Base-by-base conservation (phyloP, 2,888 invertebrate species). In the Ichneumon xanthorius region DNA sequence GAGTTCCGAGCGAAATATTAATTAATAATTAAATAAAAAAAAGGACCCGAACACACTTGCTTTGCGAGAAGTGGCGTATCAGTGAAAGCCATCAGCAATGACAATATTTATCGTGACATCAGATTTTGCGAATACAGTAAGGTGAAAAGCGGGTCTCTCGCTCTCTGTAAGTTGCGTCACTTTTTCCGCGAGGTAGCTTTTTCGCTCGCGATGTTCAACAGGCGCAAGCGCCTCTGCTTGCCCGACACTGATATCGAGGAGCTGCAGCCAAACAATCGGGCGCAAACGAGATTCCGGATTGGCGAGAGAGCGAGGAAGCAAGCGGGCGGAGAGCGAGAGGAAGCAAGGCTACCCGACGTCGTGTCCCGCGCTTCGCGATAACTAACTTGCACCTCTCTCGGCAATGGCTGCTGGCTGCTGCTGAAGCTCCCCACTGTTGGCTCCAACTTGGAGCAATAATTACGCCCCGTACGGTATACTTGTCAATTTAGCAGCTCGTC, bases 401-500 rank as follows among this genome's bases (percentile, higher is more conserved):
- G 30, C 26, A 33, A 33, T 33, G 63, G 63, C 53, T 55, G 53
- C 55, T 70, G 19, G 45, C 67, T 45, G 26, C 65, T 26, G 79
- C 37, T n/a, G 50, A 79, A 33, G 22, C 50, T 50, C 14, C 58
- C 22, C 58, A 6, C 65, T 22, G 48, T 45, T 72, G 7, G 45
- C 80, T 67, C 67, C 48, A 58, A 80, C 67, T 80, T 73, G 61
- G 71, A 79, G 79, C 71, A 79, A 79, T 79, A 79, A 79, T 79
- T 79, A 79, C 79, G 79, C 33, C 16, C 71, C 58, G 78, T 48
- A 70, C 55, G 70, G 37, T 26, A 63, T 33, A 72, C 73, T 80
- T 80, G 65, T 67, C 80, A 80, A 73, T 80, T 80, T 80, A 48
- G 53, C 73, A 80, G 67, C 72, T 67, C 65, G 55, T 80, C 75